phyloP scores from a whole-genome alignment of 30 jellyfish, hydroid and myxozoan genomes.

The Aurelia sp. region DNA sequence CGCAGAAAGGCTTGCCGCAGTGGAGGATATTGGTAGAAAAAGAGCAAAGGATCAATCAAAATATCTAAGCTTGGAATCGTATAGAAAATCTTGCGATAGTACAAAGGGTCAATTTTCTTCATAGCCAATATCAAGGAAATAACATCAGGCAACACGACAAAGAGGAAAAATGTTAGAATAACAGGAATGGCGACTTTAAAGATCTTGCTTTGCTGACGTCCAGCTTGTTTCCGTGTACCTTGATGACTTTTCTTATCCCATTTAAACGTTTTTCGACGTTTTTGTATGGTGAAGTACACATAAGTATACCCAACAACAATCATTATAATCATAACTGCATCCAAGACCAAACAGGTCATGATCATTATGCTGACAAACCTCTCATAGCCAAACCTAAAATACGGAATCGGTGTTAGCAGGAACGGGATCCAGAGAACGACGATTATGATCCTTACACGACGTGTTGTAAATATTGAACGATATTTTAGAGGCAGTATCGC shows the following conservation, averaged over 20 bases:
- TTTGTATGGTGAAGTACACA: conserved; percentile 1
- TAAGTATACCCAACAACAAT: conserved; percentile 16
- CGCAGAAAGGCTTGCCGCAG: conserved; percentile 4
- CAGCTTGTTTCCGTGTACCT: no score
- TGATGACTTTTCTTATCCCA: not conserved
- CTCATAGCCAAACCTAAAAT: conserved; percentile 29
- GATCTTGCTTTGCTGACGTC: not conserved
- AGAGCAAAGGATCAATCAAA: conserved; percentile 45
- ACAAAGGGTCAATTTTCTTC: conserved; percentile 38
- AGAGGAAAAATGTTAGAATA: conserved; percentile 20
- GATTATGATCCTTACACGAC: conserved; percentile 32
- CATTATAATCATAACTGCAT: conserved; percentile 8
- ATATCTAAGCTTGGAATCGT: conserved; percentile 39
- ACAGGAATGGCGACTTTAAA: conserved; percentile 55
- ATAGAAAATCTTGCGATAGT: conserved; percentile 39
- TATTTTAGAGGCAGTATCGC: conserved; percentile 41
- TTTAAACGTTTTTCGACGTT: conserved; percentile 27
- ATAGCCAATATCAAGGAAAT: conserved; percentile 20
- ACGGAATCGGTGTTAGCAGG: conserved; percentile 39
- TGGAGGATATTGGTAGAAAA: conserved; percentile 51
- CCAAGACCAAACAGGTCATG: conserved; percentile 1
- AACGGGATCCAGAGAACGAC: conserved; percentile 47
- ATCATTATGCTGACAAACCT: conserved; percentile 12
- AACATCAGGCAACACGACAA: conserved; percentile 47
- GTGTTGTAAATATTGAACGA: conserved; percentile 6